Percentiles rank a stretch among this genome's conserved stretches.
Conservation (phyloP, 2,888 invertebrate species). For the Tupiocoris notatus region DNA sequence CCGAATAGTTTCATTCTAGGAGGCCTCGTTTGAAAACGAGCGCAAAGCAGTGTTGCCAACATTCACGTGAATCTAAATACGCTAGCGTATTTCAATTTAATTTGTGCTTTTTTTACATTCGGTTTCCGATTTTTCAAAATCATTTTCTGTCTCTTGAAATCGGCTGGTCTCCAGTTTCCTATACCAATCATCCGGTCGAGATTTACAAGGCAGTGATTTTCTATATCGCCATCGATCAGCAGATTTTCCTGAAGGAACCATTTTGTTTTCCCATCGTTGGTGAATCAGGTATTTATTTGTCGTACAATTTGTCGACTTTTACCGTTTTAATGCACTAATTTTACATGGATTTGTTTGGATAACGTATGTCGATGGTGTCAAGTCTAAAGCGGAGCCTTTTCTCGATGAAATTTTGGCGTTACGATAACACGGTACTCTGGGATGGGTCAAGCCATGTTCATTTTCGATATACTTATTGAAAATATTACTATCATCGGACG, state of each 20-base stretch:
- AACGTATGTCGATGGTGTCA: neutral
- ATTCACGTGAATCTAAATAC: no score
- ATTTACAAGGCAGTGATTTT: constrained; percentile 23
- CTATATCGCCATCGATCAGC: constrained; percentile 21
- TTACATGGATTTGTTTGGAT: neutral
- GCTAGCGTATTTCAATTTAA: no score
- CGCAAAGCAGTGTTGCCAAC: no score
- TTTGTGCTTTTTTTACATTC: no score
- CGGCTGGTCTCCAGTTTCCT: no score
- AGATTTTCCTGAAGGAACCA: constrained; percentile 7
- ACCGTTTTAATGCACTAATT: neutral
- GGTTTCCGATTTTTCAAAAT: no score
- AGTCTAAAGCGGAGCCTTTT: neutral
- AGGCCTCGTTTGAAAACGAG: no score
- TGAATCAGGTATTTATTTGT: constrained; percentile 25
- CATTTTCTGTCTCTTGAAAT: no score
- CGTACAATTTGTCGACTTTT: neutral
- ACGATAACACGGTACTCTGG: neutral
- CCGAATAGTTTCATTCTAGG: no score
- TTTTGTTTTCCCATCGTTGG: constrained; percentile 34
- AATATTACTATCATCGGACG: no score
- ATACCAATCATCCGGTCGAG: no score
- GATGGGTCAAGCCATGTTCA: neutral
- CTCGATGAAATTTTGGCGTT: constrained; percentile 11
- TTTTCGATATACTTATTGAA: no score